A percentile compares a stretch with the other conserved stretches of the same genome.
These are phyloP conservation scores for Pedionomus torquatus DNA, from an alignment of 2,113 vertebrate species.

Conservation along the genomic window DNA sequence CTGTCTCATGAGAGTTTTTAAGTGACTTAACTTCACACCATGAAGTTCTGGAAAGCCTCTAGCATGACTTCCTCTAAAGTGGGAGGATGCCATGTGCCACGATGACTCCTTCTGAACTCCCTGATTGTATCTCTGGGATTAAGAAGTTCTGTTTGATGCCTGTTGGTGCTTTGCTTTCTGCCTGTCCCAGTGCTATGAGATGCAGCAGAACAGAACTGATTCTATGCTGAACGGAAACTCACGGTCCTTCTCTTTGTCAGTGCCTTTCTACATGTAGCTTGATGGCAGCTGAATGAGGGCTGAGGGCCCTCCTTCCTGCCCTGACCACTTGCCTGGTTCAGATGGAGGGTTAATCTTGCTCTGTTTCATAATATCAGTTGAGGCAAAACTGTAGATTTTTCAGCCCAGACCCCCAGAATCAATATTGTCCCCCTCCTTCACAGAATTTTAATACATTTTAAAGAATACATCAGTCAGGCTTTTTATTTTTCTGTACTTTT, in stretches of 20 bases:
- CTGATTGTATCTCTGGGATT: not conserved
- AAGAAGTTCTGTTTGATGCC: not conserved
- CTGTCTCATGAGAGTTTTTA: not conserved
- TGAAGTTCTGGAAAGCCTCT: not conserved
- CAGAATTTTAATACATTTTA: not conserved
- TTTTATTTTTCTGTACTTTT: not conserved
- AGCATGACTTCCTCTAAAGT: accelerated
- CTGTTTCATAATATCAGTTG: not conserved
- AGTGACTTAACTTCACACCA: not conserved
- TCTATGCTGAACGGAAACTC: not conserved
- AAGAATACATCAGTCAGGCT: not conserved
- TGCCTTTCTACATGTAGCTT: not conserved
- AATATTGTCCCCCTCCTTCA: not conserved
- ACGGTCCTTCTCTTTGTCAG: not conserved
- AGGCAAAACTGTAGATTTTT: not conserved
- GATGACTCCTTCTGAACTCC: not conserved
- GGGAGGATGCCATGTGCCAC: not conserved
- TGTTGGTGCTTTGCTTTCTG: not conserved
- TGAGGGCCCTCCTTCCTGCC: not conserved
- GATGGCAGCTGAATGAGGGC: not conserved
- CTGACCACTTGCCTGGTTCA: not conserved
- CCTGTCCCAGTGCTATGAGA: not conserved
- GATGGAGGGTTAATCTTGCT: not conserved
- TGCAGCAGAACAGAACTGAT: not conserved
- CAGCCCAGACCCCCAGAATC: not conserved